Conservation (phyloP, 2,113 vertebrate genomes). For the Mobula hypostoma region DNA sequence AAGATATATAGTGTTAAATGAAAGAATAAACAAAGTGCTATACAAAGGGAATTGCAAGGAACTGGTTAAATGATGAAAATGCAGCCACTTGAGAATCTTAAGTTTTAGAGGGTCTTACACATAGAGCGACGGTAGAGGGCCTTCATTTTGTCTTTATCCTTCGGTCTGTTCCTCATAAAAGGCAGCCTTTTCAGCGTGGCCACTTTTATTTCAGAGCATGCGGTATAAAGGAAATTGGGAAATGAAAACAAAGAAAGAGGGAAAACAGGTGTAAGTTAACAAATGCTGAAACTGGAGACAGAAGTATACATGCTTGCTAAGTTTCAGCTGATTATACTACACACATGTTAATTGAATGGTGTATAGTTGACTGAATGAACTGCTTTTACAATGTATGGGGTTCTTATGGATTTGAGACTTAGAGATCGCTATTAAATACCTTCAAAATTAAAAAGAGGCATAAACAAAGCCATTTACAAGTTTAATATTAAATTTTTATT, state of each 20-base stretch:
- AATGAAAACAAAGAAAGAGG: slow-evolving; percentile 54
- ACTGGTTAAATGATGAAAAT: slow-evolving; percentile 67
- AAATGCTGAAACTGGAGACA: slow-evolving; percentile 74
- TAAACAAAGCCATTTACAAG: not conserved
- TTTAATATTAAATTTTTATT: not conserved
- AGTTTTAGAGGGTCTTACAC: slow-evolving; percentile 94
- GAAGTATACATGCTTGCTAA: slow-evolving; percentile 66
- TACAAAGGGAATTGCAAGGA: slow-evolving; percentile 41
- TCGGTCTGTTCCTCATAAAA: slow-evolving; percentile 99
- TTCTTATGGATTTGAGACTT: not conserved
- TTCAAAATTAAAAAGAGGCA: not conserved
- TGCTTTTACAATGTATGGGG: not conserved
- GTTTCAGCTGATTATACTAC: slow-evolving; percentile 56
- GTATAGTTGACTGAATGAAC: slow-evolving; percentile 6
- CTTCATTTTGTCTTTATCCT: slow-evolving; percentile 99
- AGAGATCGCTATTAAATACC: not conserved
- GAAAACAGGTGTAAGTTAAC: slow-evolving; percentile 89
- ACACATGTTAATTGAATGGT: slow-evolving; percentile 45
- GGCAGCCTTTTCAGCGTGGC: slow-evolving; percentile 97
- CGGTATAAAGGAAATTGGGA: slow-evolving; percentile 71
- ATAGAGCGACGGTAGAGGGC: slow-evolving; percentile 98
- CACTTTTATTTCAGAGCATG: slow-evolving; percentile 80
- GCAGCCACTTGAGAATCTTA: slow-evolving; percentile 66
- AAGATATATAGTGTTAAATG: not conserved
- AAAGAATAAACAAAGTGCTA: slow-evolving; percentile 37